These are phyloP conservation scores for Alosa sapidissima DNA, from an alignment of 2,797 vertebrate genomes.

Conservation along the genomic window DNA sequence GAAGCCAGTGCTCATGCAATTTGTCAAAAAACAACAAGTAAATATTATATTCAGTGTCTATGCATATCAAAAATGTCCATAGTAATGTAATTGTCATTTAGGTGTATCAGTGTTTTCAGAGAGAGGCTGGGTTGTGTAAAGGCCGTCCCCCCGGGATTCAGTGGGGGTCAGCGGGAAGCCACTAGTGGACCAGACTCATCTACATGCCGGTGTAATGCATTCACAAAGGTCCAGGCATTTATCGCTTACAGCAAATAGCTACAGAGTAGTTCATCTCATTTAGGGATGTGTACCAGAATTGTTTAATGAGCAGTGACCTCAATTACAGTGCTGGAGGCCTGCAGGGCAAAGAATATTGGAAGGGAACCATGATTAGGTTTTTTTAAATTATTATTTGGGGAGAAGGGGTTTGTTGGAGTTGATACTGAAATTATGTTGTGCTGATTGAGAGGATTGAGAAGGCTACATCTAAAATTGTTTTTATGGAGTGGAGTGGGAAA, in stretches of 20 bases:
- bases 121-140: neutral
- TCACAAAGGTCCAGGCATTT: neutral
- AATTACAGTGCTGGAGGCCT: neutral
- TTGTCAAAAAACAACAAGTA: no score
- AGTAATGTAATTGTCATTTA: no score
- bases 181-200: neutral
- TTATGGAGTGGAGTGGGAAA: no score
- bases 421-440: neutral
- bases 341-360: neutral
- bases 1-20: neutral
- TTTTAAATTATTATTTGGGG: neutral
- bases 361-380: constrained; percentile 2
- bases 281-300: neutral
- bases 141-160: neutral
- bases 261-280: neutral
- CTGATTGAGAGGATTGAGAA: neutral
- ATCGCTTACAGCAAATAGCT: neutral
- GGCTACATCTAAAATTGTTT: no score
- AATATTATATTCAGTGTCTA: no score
- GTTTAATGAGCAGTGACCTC: constrained; percentile 21
- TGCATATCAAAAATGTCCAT: no score
- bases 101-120: no score
- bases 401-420: neutral
- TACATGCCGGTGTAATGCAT: neutral
- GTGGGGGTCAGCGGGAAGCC: neutral